These are phyloP conservation scores for Pararge aegeria DNA, from an alignment of 1,140 invertebrate species.

Conservation along the genomic window DNA sequence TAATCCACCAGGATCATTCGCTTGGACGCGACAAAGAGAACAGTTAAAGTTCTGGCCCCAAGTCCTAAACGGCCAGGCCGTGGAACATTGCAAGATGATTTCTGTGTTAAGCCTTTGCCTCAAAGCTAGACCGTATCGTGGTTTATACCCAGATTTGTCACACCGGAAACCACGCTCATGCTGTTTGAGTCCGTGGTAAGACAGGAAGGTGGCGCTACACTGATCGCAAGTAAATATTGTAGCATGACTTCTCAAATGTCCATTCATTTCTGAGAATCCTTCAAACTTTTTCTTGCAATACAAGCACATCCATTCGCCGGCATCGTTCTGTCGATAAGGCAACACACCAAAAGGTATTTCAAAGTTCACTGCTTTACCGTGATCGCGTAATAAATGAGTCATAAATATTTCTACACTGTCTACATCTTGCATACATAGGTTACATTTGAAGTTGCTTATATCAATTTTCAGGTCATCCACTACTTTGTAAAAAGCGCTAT, in stretches of 20 bases:
- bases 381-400: constrained; percentile 58
- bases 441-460: constrained; percentile 65
- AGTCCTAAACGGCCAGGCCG: constrained; percentile 62
- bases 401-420: constrained; percentile 54
- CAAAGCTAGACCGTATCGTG: constrained; percentile 60
- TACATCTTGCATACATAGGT: constrained; percentile 47
- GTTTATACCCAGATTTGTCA: constrained; percentile 63
- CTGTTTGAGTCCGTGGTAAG: constrained; percentile 61
- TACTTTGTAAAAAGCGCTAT: constrained; percentile 69
- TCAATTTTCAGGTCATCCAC: constrained; percentile 65
- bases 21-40: constrained; percentile 63
- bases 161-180: constrained; percentile 68
- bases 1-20: constrained; percentile 61
- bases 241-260: constrained; percentile 59
- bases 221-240: constrained; percentile 71
- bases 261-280: constrained; percentile 67
- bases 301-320: constrained; percentile 61
- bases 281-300: constrained; percentile 63
- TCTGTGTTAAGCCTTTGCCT: constrained; percentile 67
- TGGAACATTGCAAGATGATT: constrained; percentile 69
- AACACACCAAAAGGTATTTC: constrained; percentile 63
- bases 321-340: constrained; percentile 54
- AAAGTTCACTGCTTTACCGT: constrained; percentile 57
- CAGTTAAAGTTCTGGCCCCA: constrained; percentile 72
- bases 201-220: constrained; percentile 64